Evolutionary conservation across 2,113 vertebrate species (phyloP), one percentile per base, ranked within the genome.

Genomic region (Notothenia rossii): DNA sequence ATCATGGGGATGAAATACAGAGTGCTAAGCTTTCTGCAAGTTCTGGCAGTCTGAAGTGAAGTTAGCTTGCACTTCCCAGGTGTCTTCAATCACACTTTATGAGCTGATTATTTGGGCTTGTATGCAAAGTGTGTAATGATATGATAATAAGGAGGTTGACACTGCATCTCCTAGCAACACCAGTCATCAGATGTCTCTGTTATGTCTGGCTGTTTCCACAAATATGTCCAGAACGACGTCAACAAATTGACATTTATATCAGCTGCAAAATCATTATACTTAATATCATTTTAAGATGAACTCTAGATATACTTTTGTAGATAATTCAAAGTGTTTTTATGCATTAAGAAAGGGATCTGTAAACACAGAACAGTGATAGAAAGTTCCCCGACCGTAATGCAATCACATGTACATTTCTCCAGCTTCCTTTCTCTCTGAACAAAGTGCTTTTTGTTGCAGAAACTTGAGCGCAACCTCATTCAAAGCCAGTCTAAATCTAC

Each of bases 371-470:
- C 46, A 20, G 20, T 45, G 4, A 15, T 50, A 13, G 3, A 20
- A 66, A 36, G 63, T 20, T 22, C 36, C 36, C 36, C 36, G 36
- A 40, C 36, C 7, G 36, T 36, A 36, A 36, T 36, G 36, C 36
- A 36, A 36, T 36, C 36, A 36, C 36, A 36, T 7, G 36, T 40
- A 40, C 36, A 40, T 40, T 7, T 7, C 36, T 40, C 36, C 7
- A 7, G 36, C 36, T 40, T 40, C 36, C 36, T 14, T 53, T 68
- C 7, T 58, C 50, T 48, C 43, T 50, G 43, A 60, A 72, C 48
- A 82, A 66, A 40, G 25, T 54, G 20, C 13, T 65, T 72, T 63
- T 49, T 61, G 8, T 20, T 62, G 33, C 36, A 62, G 62, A 50
- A 72, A 62, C 54, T 15, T 55, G 15, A n/a, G 15, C 43, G 5